These are phyloP conservation scores for Marmota flaviventris DNA, from an alignment of 2,113 vertebrate genomes.

Conservation along the genomic window DNA sequence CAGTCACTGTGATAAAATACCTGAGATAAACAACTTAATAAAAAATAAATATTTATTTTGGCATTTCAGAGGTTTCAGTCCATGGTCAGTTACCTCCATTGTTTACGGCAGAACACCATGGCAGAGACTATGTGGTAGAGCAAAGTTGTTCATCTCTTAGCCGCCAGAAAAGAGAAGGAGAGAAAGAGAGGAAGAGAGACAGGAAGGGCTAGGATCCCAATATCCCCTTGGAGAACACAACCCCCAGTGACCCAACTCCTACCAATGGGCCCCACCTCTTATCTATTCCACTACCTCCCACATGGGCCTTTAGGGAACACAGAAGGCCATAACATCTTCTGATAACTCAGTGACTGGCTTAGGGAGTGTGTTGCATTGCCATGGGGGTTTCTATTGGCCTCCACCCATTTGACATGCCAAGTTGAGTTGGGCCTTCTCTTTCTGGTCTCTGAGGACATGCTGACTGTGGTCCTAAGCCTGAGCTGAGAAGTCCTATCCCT, in stretches of 20 bases:
- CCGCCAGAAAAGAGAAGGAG: too few relatives aligned
- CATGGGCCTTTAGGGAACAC: background rate
- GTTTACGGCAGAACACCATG: background rate
- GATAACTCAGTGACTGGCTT: background rate
- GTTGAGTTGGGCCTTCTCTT: background rate
- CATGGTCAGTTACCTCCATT: background rate
- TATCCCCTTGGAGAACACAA: background rate
- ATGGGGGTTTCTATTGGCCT: too few relatives aligned
- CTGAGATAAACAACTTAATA: background rate
- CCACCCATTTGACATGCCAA: background rate
- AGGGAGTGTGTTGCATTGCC: background rate
- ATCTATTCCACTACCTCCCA: background rate
- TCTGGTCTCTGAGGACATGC: background rate
- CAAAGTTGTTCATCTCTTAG: too few relatives aligned
- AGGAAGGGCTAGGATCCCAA: background rate
- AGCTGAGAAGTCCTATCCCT: background rate
- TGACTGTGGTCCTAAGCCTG: background rate
- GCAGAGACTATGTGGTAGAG: too few relatives aligned
- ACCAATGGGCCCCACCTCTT: background rate
- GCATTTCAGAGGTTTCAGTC: background rate
- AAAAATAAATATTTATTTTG: background rate
- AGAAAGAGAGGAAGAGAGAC: background rate
- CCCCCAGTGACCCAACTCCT: background rate
- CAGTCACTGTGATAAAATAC: background rate
- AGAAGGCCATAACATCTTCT: background rate